Conservation (phyloP, 2,888 invertebrate genomes). For the Neoascia interrupta region DNA sequence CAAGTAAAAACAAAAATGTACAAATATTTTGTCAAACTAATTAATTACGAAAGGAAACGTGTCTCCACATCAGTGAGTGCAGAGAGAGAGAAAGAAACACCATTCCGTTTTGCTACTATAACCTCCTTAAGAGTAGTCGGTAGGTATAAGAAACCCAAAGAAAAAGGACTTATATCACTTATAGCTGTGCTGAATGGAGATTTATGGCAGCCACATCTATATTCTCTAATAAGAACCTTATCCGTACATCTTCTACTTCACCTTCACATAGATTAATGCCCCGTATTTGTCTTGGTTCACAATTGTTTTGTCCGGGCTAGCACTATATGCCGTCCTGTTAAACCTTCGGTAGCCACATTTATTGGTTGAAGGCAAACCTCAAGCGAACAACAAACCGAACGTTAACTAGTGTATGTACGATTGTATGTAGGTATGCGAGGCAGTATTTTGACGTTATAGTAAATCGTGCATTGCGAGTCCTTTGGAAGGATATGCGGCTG, state of each 20-base stretch:
- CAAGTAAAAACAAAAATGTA: too few species aligned
- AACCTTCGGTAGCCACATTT: constrained; percentile 57
- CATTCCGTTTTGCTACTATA: too few species aligned
- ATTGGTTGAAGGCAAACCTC: constrained; percentile 54
- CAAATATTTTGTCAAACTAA: too few species aligned
- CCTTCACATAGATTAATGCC: constrained; percentile 57
- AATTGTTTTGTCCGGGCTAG: constrained; percentile 59
- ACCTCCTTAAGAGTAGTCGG: too few species aligned
- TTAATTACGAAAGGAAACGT: too few species aligned
- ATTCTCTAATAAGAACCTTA: constrained; percentile 44
- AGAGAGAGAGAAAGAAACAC: too few species aligned
- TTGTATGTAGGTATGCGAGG: too few species aligned
- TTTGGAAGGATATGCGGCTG: neutral
- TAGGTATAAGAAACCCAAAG: too few species aligned
- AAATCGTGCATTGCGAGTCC: constrained; percentile 44
- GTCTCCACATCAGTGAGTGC: too few species aligned
- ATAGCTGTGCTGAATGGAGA: constrained; percentile 66
- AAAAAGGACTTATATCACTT: too few species aligned
- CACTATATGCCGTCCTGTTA: constrained; percentile 45
- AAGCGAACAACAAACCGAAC: constrained; percentile 56
- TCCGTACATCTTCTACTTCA: constrained; percentile 39
- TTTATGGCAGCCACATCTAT: constrained; percentile 64
- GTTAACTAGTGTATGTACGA: constrained; percentile 19
- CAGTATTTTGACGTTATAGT: constrained; percentile 60
- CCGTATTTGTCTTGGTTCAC: constrained; percentile 63